A percentile compares a stretch with the other conserved stretches of the same genome.
Evolutionary conservation across 2,797 vertebrate species (phyloP).

Genomic region (Hyperoplus immaculatus): DNA sequence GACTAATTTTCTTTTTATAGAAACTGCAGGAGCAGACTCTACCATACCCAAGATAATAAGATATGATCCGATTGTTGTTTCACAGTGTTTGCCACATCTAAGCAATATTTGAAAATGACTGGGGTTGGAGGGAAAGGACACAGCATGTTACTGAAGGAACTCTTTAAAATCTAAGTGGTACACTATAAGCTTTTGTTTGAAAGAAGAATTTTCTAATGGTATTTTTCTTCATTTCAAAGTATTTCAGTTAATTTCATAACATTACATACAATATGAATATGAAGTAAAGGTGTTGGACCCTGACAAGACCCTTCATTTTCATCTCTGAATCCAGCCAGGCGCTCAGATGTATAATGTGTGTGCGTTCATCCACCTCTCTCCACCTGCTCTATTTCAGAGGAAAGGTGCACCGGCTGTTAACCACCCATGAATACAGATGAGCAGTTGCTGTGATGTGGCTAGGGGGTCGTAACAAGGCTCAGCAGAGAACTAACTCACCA

Average conservation of each 20-base stretch:
- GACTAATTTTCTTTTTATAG: not conserved
- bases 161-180: not conserved
- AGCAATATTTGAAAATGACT: conserved; percentile 18
- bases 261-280: not conserved
- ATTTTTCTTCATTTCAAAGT: not conserved
- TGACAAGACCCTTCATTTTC: not conserved
- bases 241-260: no score
- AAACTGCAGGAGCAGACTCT: conserved; percentile 18
- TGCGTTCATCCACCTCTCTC: conserved; percentile 26
- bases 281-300: not conserved
- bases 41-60: not conserved
- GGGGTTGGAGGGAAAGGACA: not conserved
- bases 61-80: conserved; percentile 22
- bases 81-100: conserved; percentile 8
- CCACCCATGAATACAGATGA: conserved; percentile 79
- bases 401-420: conserved; percentile 56
- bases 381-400: conserved; percentile 61
- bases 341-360: conserved; percentile 21
- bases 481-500: conserved; percentile 67
- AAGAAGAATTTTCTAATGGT: no score
- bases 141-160: not conserved
- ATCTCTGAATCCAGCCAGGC: conserved; percentile 25
- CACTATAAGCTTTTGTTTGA: not conserved
- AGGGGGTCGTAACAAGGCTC: conserved; percentile 58
- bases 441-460: conserved; percentile 69